Conservation (phyloP, 2,797 vertebrate species). For the Odontamblyopus lacepedii region DNA sequence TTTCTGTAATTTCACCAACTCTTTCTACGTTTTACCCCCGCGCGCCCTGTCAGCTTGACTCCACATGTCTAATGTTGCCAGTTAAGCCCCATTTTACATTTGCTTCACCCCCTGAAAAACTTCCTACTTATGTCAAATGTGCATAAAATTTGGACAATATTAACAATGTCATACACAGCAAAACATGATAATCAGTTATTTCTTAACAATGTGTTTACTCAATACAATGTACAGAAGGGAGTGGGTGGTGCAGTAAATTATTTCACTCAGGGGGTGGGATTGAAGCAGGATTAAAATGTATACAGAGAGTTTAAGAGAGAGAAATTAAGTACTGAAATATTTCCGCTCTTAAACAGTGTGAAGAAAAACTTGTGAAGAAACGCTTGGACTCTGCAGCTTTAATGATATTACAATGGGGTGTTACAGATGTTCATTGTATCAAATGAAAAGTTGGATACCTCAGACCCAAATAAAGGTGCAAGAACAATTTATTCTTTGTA, state of each 20-base stretch:
- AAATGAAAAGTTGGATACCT: not conserved
- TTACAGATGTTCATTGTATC: not conserved
- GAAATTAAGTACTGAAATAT: conserved; percentile 43
- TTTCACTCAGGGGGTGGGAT: conserved; percentile 40
- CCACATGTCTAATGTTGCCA: conserved; percentile 56
- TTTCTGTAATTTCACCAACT: conserved; percentile 21
- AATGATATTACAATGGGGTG: not conserved
- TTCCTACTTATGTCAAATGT: conserved; percentile 33
- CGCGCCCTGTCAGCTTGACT: conserved; percentile 54
- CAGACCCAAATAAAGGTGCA: not conserved
- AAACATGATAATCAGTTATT: not conserved
- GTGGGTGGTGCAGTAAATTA: conserved; percentile 52
- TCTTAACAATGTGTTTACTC: not conserved
- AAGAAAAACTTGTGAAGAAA: not conserved
- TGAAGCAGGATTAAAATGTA: conserved; percentile 55
- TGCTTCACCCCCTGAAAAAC: conserved; percentile 36
- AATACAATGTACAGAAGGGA: conserved; percentile 6
- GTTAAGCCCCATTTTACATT: conserved; percentile 65
- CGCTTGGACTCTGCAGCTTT: not conserved
- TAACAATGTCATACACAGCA: not conserved
- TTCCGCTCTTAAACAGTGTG: conserved; percentile 32
- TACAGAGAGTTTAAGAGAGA: conserved; percentile 52
- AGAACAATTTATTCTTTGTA: not conserved
- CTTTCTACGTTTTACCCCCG: conserved; percentile 24
- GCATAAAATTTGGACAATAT: conserved; percentile 5